Conservation (phyloP, 2,113 vertebrate genomes). For the Python bivittatus region DNA sequence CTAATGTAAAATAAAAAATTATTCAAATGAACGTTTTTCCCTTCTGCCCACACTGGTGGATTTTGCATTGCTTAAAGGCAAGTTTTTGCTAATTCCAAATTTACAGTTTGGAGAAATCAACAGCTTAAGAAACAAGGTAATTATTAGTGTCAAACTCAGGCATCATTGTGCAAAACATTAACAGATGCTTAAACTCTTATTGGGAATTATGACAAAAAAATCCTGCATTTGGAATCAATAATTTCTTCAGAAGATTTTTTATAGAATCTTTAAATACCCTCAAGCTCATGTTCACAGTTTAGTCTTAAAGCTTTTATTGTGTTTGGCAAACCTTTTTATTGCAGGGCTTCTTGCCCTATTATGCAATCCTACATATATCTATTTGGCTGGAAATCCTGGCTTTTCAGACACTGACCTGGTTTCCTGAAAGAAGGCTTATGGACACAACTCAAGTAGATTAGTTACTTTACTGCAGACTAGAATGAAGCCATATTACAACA, state of each 20-base stretch:
- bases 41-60: background rate
- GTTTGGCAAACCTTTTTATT: background rate
- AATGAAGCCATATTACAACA: background rate
- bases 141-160: background rate
- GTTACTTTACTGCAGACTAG: background rate
- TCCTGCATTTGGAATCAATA: background rate
- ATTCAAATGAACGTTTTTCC: background rate
- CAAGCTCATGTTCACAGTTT: background rate
- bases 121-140: background rate
- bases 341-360: background rate
- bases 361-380: background rate
- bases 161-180: background rate
- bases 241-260: background rate
- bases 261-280: background rate
- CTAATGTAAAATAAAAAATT: background rate
- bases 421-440: background rate
- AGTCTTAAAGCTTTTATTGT: background rate
- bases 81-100: constrained; percentile 1
- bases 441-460: background rate
- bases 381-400: background rate
- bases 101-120: background rate
- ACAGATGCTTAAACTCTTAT: background rate
- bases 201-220: background rate
- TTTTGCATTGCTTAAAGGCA: background rate
- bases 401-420: background rate